phyloP scores from a whole-genome alignment of 2,888 invertebrate species.

The Heliconius aoede region DNA sequence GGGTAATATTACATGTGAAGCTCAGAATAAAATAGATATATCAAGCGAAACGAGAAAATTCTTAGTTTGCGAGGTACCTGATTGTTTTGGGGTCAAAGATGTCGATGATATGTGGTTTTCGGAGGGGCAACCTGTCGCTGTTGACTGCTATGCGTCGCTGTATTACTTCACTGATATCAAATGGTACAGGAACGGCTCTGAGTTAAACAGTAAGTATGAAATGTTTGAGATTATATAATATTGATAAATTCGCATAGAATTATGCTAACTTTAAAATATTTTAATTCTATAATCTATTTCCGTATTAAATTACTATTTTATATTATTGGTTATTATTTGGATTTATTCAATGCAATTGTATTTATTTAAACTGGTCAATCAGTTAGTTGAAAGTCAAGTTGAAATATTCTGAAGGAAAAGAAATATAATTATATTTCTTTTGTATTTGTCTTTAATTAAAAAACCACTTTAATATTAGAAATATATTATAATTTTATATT shows the following conservation, averaged over 20 bases:
- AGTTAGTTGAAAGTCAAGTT: too few species aligned
- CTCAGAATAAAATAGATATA: slow-evolving; percentile 50
- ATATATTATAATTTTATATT: too few species aligned
- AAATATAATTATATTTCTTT: neutral
- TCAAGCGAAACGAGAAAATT: slow-evolving; percentile 50
- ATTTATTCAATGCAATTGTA: too few species aligned
- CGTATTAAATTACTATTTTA: too few species aligned
- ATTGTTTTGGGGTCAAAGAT: slow-evolving; percentile 67
- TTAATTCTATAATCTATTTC: neutral
- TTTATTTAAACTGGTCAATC: too few species aligned
- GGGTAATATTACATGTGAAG: slow-evolving; percentile 65
- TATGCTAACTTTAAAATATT: neutral
- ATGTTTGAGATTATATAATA: neutral
- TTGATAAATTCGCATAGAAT: neutral
- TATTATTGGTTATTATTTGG: too few species aligned
- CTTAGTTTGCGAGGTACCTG: slow-evolving; percentile 62
- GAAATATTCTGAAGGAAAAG: too few species aligned
- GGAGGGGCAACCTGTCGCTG: slow-evolving; percentile 56
- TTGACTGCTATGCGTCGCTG: slow-evolving; percentile 68
- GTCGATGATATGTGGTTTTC: slow-evolving; percentile 59
- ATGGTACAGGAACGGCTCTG: slow-evolving; percentile 59
- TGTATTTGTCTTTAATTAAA: too few species aligned
- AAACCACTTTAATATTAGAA: too few species aligned
- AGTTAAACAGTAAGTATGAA: slow-evolving; percentile 10
- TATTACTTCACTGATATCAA: slow-evolving; percentile 62